Base-by-base conservation (phyloP, 2,888 invertebrate genomes). In the Ochlodes sylvanus region DNA sequence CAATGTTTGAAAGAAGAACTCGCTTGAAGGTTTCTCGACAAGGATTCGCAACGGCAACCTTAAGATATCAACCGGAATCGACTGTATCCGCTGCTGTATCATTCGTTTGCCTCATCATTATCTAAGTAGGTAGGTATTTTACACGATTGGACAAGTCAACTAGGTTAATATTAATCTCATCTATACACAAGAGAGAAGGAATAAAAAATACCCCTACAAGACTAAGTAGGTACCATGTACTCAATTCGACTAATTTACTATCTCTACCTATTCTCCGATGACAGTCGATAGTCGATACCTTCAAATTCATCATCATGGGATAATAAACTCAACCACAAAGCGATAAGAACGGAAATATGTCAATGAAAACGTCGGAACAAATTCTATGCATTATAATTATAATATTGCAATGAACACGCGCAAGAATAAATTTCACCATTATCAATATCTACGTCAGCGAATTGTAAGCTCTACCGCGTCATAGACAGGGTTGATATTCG, bases 361-460 rank as follows among this genome's bases (percentile, higher is more conserved):
- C 42, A 42, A 42, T 14, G 32, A 21, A 41, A 55, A 54, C 7
- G 54, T 27, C 32, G 14, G 27, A 17, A 55, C 21, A n/a, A 63
- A 55, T 42, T 63, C 54, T 42, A 55, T 55, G 41, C 63, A 42
- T 63, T 42, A 62, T 52, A 50, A n/a, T 50, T 19, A 34, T 50
- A 34, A 38, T 61, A 63, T 38, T 56, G 32, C 34, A 56, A 52
- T 19, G 54, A 50, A 61, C 52, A 54, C 15, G 55, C 44, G 34
- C 41, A 57, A 61, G 47, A 68, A 62, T 19, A 56, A 63, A 63
- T 68, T 63, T 68, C 62, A 57, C 63, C 63, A 68, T 68, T 47
- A 61, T n/a, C 50, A 38, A 15, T 19, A 7, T 1, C 15, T 7
- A 34, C 6, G 3, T 1, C 44, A 50, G 17, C 15, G 15, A 3